A percentile compares a stretch with the other conserved stretches of the same genome.
Evolutionary conservation across 2,797 vertebrate genomes (phyloP).

Genomic region (Remorina albescens): DNA sequence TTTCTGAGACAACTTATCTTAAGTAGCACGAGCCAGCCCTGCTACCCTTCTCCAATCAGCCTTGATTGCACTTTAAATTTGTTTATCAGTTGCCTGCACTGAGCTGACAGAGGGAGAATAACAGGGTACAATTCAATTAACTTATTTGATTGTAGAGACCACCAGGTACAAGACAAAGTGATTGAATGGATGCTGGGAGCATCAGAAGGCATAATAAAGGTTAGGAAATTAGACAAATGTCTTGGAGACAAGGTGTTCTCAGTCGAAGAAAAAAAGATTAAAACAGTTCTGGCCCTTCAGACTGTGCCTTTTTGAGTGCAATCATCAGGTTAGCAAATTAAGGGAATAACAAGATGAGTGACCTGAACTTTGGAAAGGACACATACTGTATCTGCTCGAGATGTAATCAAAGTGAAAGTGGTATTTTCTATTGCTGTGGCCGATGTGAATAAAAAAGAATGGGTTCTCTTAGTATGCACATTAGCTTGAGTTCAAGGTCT

Average conservation of each 20-base stretch:
- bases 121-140: constrained; percentile 75
- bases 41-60: constrained; percentile 53
- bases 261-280: constrained; percentile 28
- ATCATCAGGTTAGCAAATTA: constrained; percentile 75
- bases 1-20: constrained; percentile 42
- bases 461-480: constrained; percentile 8
- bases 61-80: constrained; percentile 67
- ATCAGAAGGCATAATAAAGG: constrained; percentile 63
- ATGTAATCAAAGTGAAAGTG: constrained; percentile 41
- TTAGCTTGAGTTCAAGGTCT: constrained; percentile 29
- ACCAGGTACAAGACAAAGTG: constrained; percentile 57
- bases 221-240: constrained; percentile 55
- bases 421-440: constrained; percentile 36
- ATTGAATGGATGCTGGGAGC: constrained; percentile 64
- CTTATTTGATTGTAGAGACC: constrained; percentile 62
- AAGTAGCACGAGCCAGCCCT: constrained; percentile 40
- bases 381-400: constrained; percentile 28
- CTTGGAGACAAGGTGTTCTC: constrained; percentile 52
- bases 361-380: constrained; percentile 41
- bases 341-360: constrained; percentile 46
- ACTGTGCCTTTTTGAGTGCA: constrained; percentile 38
- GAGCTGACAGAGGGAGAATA: constrained; percentile 59
- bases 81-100: constrained; percentile 62
- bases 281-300: constrained; percentile 50
- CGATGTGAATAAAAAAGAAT: constrained; percentile 19